Evolutionary conservation across 1,140 invertebrate species (phyloP), one percentile per base, ranked within the genome.

Genomic region (Scylla paramamosain): DNA sequence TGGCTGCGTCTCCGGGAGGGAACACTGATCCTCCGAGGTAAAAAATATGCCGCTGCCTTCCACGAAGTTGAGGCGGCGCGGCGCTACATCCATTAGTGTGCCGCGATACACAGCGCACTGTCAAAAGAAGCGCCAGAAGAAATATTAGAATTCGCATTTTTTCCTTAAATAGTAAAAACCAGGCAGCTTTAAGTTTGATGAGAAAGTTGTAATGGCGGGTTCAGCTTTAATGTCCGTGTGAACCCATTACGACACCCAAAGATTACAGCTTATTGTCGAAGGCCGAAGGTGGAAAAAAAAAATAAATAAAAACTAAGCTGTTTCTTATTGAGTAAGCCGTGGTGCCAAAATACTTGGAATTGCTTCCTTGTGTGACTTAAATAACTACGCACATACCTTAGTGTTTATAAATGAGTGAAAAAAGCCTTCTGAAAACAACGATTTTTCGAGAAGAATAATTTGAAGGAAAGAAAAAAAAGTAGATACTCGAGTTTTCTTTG

Each of bases 241-340:
- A 77, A 77, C 67, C 67, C 67, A 77, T 77, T 77, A 77, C 67
- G 67, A 8, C 67, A 20, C 67, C 67, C 4, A 77, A 77, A 77
- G 67, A 77, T 77, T 77, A 77, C 67, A 77, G 67, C 67, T 77
- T 77, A 77, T 77, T 77, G 67, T n/a, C 67, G 67, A 77, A 77
- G 67, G 67, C 20, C 67, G 67, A 1, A 3, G 67, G 67, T 0
- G 12, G 67, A 1, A 3, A 20, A 77, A n/a, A 77, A 1, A 3
- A 20, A 77, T 2, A 77, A 3, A 77, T 12, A 77, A n/a, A 77
- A 77, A n/a, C 67, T n/a, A 12, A 77, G 67, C 20, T 77, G 8
- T 77, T 77, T 77, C 67, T 77, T 12, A n/a, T 0, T n/a, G 67
- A 7, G 12, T n/a, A n/a, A n/a, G 20, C 12, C 67, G 12, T 77